phyloP scores from a whole-genome alignment of 2,113 vertebrate species.

The Rhinolophus sinicus region DNA sequence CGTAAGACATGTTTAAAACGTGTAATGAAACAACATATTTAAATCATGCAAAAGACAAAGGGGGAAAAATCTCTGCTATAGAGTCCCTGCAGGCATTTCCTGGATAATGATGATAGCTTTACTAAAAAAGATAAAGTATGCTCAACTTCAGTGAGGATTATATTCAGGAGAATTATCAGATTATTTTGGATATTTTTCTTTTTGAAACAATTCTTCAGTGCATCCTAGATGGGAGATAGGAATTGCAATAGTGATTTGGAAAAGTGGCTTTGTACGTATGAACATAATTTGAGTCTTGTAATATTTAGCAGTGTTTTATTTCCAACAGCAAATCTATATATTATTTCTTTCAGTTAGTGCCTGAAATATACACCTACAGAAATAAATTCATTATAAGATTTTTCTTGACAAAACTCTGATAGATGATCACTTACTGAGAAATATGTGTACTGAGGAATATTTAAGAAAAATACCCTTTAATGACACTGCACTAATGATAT shows the following conservation, averaged over 20 bases:
- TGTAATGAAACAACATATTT: constrained; percentile 25
- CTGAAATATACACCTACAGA: constrained; percentile 73
- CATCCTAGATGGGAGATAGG: constrained; percentile 38
- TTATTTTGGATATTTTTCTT: constrained; percentile 31
- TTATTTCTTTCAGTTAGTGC: constrained; percentile 72
- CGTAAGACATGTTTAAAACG: neutral
- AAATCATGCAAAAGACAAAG: constrained; percentile 37
- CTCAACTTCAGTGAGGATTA: constrained; percentile 26
- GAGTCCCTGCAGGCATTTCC: constrained; percentile 21
- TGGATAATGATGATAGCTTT: constrained; percentile 40
- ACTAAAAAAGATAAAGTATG: neutral
- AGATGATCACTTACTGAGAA: constrained; percentile 57
- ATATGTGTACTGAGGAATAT: constrained; percentile 51
- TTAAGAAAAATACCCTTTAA: constrained; percentile 63
- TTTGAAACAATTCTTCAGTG: constrained; percentile 48
- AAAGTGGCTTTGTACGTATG: constrained; percentile 71
- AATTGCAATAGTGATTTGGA: constrained; percentile 56
- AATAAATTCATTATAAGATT: constrained; percentile 51
- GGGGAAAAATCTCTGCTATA: neutral
- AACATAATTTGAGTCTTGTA: constrained; percentile 63
- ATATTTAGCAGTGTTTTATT: constrained; percentile 74
- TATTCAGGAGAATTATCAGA: constrained; percentile 61
- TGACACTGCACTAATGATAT: constrained; percentile 50
- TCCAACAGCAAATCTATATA: constrained; percentile 77
- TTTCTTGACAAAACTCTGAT: constrained; percentile 62